These are phyloP conservation scores for Netelia inedita DNA, from an alignment of 2,888 invertebrate species.

Conservation along the genomic window DNA sequence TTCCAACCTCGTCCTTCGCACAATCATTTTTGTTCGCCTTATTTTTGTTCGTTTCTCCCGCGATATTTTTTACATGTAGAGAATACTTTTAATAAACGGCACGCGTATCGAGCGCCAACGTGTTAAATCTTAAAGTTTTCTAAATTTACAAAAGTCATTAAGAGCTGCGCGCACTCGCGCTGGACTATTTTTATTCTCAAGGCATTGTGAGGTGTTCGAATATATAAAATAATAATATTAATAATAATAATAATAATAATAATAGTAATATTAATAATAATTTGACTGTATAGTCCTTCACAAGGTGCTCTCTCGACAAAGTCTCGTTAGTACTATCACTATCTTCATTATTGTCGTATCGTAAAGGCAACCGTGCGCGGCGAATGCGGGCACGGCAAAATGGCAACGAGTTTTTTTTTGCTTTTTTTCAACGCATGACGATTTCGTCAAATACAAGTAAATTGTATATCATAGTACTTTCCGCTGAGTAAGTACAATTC, in stretches of 20 bases:
- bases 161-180: conserved; percentile 43
- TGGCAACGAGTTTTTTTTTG: conserved; percentile 51
- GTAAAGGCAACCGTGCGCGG: conserved; percentile 54
- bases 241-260: conserved; percentile 13
- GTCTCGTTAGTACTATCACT: conserved; percentile 54
- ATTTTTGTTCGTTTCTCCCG: background rate
- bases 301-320: conserved; percentile 35
- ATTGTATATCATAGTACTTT: conserved; percentile 42
- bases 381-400: conserved; percentile 61
- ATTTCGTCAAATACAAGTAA: conserved; percentile 33
- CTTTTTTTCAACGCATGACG: conserved; percentile 20
- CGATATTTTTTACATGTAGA: conserved; percentile 33
- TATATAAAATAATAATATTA: conserved; percentile 22
- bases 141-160: conserved; percentile 60
- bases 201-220: conserved; percentile 47
- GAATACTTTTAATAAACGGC: conserved; percentile 14
- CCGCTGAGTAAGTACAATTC: conserved; percentile 65
- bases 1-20: conserved; percentile 27
- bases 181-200: conserved; percentile 40
- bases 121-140: conserved; percentile 42
- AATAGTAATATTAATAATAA: conserved; percentile 22
- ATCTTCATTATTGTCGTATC: conserved; percentile 64
- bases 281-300: conserved; percentile 13
- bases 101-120: background rate
- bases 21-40: conserved; percentile 7